These are phyloP conservation scores for Tachysurus vachellii DNA, from an alignment of 2,113 vertebrate genomes.

Conservation along the genomic window DNA sequence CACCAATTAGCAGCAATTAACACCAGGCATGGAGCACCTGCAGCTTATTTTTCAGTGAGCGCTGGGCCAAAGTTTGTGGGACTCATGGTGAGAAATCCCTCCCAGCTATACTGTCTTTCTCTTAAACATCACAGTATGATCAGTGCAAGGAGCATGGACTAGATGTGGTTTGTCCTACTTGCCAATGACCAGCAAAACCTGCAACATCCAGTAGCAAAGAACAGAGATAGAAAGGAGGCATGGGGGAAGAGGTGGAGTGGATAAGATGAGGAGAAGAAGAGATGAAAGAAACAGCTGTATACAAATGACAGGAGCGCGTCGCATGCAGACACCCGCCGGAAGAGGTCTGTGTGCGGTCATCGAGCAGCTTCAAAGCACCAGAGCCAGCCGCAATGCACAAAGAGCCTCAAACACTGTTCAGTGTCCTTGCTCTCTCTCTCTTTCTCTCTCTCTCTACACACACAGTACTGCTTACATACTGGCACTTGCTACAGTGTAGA, in stretches of 20 bases:
- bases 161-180: constrained; percentile 31
- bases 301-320: constrained; percentile 73
- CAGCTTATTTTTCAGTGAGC: constrained; percentile 62
- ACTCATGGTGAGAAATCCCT: constrained; percentile 43
- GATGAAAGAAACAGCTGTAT: constrained; percentile 81
- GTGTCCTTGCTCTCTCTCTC: constrained; percentile 44
- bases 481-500: constrained; percentile 10
- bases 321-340: constrained; percentile 50
- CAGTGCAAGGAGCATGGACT: constrained; percentile 16
- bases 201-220: neutral
- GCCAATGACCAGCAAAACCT: constrained; percentile 29
- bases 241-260: constrained; percentile 44
- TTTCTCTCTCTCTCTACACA: constrained; percentile 50
- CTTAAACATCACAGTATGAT: constrained; percentile 20
- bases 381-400: constrained; percentile 69
- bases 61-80: constrained; percentile 64
- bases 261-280: constrained; percentile 49
- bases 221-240: constrained; percentile 30
- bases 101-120: constrained; percentile 6
- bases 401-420: constrained; percentile 50
- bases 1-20: constrained; percentile 81
- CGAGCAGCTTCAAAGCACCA: constrained; percentile 86
- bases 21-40: constrained; percentile 73
- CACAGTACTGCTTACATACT: constrained; percentile 48
- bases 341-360: constrained; percentile 81